These are phyloP conservation scores for Bradypus variegatus DNA, from an alignment of 2,797 vertebrate species.

Conservation along the genomic window DNA sequence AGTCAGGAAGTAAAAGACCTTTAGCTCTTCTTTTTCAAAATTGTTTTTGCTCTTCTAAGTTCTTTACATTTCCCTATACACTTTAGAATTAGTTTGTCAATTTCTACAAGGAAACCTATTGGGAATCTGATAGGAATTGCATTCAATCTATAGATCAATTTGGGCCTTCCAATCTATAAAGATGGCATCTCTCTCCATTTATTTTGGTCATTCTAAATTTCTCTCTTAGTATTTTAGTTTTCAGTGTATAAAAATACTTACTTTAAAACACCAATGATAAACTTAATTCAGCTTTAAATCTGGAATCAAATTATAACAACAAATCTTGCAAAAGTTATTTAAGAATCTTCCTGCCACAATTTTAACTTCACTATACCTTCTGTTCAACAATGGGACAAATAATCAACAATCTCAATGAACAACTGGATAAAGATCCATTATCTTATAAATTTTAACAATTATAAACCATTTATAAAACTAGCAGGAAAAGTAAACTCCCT, in stretches of 20 bases:
- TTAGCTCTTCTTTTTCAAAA: slow-evolving; percentile 13
- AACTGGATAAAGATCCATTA: background rate
- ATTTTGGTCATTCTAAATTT: slow-evolving; percentile 13
- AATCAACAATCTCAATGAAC: background rate
- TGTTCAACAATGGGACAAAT: background rate
- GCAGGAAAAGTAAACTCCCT: background rate
- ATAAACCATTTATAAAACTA: slow-evolving; percentile 36
- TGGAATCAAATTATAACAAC: background rate
- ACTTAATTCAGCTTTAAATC: slow-evolving; percentile 11
- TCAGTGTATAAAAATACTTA: slow-evolving; percentile 22
- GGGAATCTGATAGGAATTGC: background rate
- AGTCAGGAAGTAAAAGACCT: background rate
- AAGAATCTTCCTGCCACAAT: background rate
- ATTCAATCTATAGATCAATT: background rate
- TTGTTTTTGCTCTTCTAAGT: slow-evolving; percentile 2
- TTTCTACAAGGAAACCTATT: slow-evolving; percentile 5
- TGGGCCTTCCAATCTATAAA: slow-evolving; percentile 16
- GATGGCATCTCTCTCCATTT: background rate
- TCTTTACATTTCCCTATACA: slow-evolving; percentile 1
- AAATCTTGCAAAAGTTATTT: slow-evolving; percentile 12
- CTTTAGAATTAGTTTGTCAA: slow-evolving; percentile 12
- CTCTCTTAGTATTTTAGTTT: slow-evolving; percentile 11
- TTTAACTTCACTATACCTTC: slow-evolving; percentile 15
- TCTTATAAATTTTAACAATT: background rate
- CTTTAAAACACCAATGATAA: slow-evolving; percentile 24